Evolutionary conservation across 2,113 vertebrate species (phyloP).

Genomic region (Protobothrops flavoviridis): DNA sequence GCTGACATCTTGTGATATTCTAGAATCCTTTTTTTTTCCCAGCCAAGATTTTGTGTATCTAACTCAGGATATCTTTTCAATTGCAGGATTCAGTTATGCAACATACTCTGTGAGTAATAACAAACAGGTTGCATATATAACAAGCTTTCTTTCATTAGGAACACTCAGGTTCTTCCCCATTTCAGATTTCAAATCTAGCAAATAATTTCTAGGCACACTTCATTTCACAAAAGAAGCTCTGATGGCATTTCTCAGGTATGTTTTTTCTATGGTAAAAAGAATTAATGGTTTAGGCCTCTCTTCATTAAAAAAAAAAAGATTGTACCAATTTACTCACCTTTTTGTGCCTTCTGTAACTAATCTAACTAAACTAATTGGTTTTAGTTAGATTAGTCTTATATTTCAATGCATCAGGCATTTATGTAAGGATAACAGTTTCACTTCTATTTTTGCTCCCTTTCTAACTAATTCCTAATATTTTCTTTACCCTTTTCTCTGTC

Average conservation of each 20-base stretch:
- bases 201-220: neutral
- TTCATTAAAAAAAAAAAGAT: neutral
- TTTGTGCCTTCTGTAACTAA: neutral
- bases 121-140: neutral
- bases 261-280: neutral
- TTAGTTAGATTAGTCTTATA: neutral
- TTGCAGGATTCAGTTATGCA: neutral
- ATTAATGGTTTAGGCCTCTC: neutral
- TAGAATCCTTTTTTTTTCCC: neutral
- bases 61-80: neutral
- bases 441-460: neutral
- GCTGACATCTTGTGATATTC: neutral
- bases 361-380: neutral
- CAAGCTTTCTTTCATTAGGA: neutral
- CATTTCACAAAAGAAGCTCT: neutral
- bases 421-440: neutral
- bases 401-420: neutral
- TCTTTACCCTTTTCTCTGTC: neutral
- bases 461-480: neutral
- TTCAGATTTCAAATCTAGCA: neutral
- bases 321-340: neutral
- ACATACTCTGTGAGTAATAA: neutral
- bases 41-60: neutral
- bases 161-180: neutral
- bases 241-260: neutral